phyloP scores from a whole-genome alignment of 1,140 invertebrate genomes.

The Brachionus paranguensis region DNA sequence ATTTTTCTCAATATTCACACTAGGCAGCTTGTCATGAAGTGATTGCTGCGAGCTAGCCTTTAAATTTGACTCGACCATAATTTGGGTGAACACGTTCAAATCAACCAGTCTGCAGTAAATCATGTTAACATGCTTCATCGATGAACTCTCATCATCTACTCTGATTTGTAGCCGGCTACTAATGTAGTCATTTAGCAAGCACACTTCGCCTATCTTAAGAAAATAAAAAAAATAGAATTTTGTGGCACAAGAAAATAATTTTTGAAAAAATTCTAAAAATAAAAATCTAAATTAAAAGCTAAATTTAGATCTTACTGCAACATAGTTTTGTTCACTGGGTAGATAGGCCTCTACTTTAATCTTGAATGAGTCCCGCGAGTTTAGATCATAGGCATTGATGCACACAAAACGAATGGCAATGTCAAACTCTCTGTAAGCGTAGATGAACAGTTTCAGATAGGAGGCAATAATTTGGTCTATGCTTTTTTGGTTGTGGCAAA shows the following conservation, averaged over 20 bases:
- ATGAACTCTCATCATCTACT: not conserved
- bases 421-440: slow-evolving; percentile 2
- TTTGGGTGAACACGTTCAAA: slow-evolving; percentile 9
- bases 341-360: slow-evolving; percentile 33
- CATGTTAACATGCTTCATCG: slow-evolving; percentile 6
- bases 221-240: not conserved
- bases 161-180: slow-evolving; percentile 27
- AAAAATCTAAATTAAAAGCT: not conserved
- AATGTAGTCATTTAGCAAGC: slow-evolving; percentile 38
- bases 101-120: slow-evolving; percentile 12
- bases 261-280: not conserved
- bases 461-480: slow-evolving; percentile 7
- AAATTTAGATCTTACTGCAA: slow-evolving; percentile 33
- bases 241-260: not conserved
- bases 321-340: slow-evolving; percentile 39
- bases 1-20: not conserved
- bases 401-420: slow-evolving; percentile 16
- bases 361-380: not conserved
- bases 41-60: not conserved
- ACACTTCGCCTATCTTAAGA: slow-evolving; percentile 26
- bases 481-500: not conserved
- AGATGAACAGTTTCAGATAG: slow-evolving; percentile 12
- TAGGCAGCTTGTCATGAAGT: not conserved
- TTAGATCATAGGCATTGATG: slow-evolving; percentile 18
- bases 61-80: slow-evolving; percentile 19